Conservation (phyloP, 2,888 invertebrate genomes). For the Cyaniris semiargus region DNA sequence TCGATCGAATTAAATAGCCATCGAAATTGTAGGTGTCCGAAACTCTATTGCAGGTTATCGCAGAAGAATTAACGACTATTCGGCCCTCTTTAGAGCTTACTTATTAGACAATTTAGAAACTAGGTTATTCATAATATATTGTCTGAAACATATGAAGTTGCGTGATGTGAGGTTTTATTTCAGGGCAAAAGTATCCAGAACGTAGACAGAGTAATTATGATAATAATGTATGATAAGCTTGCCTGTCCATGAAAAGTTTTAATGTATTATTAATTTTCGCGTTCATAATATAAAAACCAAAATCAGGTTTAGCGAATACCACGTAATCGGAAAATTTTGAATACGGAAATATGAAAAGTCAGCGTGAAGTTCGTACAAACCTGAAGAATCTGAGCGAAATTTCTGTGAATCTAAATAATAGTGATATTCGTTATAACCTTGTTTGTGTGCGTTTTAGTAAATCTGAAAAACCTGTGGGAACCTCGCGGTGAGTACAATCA, state of each 20-base stretch:
- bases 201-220: constrained; percentile 8
- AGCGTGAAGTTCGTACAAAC: neutral
- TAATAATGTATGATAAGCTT: constrained; percentile 10
- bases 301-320: neutral
- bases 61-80: neutral
- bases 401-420: neutral
- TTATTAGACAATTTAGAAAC: neutral
- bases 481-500: no score
- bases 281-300: neutral
- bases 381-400: neutral
- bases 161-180: constrained; percentile 15
- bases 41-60: neutral
- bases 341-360: neutral
- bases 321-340: neutral
- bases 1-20: neutral
- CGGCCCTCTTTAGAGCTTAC: neutral
- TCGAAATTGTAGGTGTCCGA: neutral
- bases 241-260: neutral
- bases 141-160: neutral
- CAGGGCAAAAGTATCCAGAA: constrained; percentile 16
- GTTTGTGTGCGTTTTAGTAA: neutral
- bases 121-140: constrained; percentile 16
- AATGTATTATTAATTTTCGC: neutral
- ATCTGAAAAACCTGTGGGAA: neutral
- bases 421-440: neutral